Evolutionary conservation across 2,797 vertebrate genomes (phyloP).

Genomic region (Mycteria americana): DNA sequence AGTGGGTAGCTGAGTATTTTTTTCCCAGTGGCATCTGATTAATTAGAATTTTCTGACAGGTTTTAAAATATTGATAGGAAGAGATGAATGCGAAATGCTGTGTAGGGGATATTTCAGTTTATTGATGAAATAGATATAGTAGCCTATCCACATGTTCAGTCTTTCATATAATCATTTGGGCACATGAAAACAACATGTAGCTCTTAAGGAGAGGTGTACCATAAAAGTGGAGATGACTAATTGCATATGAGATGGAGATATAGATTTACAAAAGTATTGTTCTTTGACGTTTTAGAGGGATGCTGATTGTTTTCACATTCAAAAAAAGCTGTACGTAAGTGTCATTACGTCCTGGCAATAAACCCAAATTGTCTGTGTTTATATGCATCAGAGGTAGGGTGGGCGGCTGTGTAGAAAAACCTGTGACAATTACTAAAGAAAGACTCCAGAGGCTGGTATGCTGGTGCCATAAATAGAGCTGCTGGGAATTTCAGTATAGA

Average conservation of each 20-base stretch:
- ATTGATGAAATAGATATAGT: neutral
- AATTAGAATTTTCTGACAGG: neutral
- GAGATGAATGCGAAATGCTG: neutral
- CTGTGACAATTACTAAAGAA: neutral
- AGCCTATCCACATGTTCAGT: neutral
- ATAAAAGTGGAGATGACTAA: neutral
- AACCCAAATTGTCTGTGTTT: constrained; percentile 32
- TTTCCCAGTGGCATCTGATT: neutral
- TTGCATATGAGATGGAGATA: neutral
- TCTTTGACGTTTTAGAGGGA: neutral
- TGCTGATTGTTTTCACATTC: neutral
- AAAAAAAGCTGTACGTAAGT: neutral
- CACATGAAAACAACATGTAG: neutral
- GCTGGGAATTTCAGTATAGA: neutral
- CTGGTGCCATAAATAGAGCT: neutral
- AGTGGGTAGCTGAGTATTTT: neutral
- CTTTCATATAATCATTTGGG: neutral
- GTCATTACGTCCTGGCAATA: neutral
- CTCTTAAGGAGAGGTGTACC: neutral
- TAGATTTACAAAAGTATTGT: neutral
- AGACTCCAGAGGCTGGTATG: neutral
- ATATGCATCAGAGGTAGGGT: neutral
- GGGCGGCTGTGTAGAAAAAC: constrained; percentile 16
- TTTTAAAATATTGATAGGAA: neutral
- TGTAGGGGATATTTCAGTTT: neutral